These are phyloP conservation scores for Chloroclysta siterata DNA, from an alignment of 2,888 invertebrate species.

Conservation along the genomic window DNA sequence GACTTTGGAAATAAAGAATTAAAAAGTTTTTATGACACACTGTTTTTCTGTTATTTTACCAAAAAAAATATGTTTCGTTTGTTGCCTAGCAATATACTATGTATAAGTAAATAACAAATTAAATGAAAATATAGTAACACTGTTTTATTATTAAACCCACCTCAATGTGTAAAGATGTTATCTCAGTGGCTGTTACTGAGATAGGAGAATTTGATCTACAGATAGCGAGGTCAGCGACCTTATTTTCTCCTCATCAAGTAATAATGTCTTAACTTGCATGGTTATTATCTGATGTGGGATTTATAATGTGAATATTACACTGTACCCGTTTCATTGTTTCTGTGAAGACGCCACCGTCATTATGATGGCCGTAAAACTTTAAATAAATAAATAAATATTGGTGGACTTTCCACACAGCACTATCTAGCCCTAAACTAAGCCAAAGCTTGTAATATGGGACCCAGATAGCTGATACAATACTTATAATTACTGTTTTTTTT, in stretches of 20 bases:
- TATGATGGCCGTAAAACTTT: not conserved
- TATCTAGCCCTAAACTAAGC: no score
- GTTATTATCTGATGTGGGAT: conserved; percentile 32
- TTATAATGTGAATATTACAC: conserved; percentile 15
- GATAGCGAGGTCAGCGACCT: conserved; percentile 32
- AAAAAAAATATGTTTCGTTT: no score
- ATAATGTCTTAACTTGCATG: conserved; percentile 36
- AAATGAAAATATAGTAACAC: not conserved
- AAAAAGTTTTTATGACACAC: no score
- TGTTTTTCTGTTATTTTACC: no score
- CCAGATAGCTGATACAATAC: no score
- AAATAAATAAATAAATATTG: no score
- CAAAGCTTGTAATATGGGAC: no score
- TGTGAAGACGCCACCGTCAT: not conserved
- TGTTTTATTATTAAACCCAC: not conserved
- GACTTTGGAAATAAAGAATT: no score
- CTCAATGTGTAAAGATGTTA: conserved; percentile 26
- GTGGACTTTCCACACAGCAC: no score
- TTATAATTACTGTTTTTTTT: no score
- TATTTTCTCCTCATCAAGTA: conserved; percentile 31
- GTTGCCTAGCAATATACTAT: no score
- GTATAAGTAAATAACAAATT: not conserved
- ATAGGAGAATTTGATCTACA: conserved; percentile 31
- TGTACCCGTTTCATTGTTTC: not conserved
- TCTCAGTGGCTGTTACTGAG: conserved; percentile 33